Evolutionary conservation across 2,113 vertebrate genomes (phyloP), one percentile per base, ranked within the genome.

Genomic region (Chinchilla lanigera): DNA sequence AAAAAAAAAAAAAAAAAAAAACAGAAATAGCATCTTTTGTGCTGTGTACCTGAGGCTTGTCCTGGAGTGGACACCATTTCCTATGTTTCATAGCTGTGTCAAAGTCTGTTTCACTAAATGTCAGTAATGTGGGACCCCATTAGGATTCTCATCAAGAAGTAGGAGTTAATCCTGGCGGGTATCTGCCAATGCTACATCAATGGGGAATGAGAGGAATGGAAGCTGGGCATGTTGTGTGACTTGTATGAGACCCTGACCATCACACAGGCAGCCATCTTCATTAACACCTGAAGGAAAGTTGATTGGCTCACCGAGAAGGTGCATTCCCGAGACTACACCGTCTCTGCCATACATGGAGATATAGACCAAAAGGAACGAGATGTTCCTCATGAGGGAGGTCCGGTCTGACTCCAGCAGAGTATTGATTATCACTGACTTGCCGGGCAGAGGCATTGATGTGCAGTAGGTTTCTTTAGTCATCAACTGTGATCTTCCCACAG

Each of bases 271-370:
- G 99, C 99, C 89, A 99, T 99, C 94, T 99, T 99, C 98, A 99
- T 99, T 95, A 99, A 99, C 96, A 99, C 99, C 0, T 98, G 99
- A 90, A 98, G 99, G 98, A 99, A 99, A 99, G 99, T 99, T 10
- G 99, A 99, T 95, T 99, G 99, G 99, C 99, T 99, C 58, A 99
- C 99, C 0, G 99, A 99, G 97, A 99, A 99, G 98, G 99, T 99
- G 99, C 99, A 99, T 2, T 99, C 99, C 69, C 98, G 99, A 33
- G 99, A 99, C 97, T n/a, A n/a, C 97, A 99, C 99, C 0, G 99
- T 99, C 41, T 99, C 99, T 5, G 99, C 99, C 58, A 98, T 99
- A 99, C 99, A 99, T 0, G 99, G 99, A 52, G 99, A 99, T 88
- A 99, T 99, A 99, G 99, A 99, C 98, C 99, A 99, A 98, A 99